These are phyloP conservation scores for Drosophila tripunctata DNA, from an alignment of 2,888 invertebrate genomes.

Conservation along the genomic window DNA sequence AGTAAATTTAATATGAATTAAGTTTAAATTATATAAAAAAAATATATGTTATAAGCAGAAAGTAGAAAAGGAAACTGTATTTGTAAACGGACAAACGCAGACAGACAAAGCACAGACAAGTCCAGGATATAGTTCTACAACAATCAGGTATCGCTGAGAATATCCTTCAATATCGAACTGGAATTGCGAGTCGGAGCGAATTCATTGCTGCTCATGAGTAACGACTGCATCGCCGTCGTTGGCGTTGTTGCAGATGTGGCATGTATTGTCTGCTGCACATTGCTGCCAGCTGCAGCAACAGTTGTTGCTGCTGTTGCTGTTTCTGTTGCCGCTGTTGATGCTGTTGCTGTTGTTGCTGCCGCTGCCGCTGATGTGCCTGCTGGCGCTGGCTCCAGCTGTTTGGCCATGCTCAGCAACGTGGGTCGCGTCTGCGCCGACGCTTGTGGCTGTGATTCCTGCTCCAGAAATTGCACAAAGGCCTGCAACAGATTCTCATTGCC, in stretches of 20 bases:
- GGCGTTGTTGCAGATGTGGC: conserved; percentile 18
- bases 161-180: conserved; percentile 84
- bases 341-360: not conserved
- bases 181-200: conserved; percentile 84
- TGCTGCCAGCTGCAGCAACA: conserved; percentile 6
- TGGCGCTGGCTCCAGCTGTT: conserved; percentile 35
- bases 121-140: conserved; percentile 57
- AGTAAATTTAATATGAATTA: conserved; percentile 16
- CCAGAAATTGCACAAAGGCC: conserved; percentile 84
- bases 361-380: not conserved
- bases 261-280: conserved; percentile 10
- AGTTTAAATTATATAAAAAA: conserved; percentile 14
- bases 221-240: conserved; percentile 70
- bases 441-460: conserved; percentile 84
- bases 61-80: too few relatives aligned
- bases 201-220: conserved; percentile 80
- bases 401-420: conserved; percentile 71
- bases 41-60: not conserved
- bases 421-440: conserved; percentile 72
- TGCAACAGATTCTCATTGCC: conserved; percentile 82
- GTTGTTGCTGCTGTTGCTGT: not conserved
- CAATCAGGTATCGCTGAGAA: conserved; percentile 84
- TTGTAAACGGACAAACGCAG: conserved; percentile 5
- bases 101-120: conserved; percentile 13
- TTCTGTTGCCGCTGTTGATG: not conserved